These are phyloP conservation scores for Asarcornis scutulata DNA, from an alignment of 2,113 vertebrate genomes.

Conservation along the genomic window DNA sequence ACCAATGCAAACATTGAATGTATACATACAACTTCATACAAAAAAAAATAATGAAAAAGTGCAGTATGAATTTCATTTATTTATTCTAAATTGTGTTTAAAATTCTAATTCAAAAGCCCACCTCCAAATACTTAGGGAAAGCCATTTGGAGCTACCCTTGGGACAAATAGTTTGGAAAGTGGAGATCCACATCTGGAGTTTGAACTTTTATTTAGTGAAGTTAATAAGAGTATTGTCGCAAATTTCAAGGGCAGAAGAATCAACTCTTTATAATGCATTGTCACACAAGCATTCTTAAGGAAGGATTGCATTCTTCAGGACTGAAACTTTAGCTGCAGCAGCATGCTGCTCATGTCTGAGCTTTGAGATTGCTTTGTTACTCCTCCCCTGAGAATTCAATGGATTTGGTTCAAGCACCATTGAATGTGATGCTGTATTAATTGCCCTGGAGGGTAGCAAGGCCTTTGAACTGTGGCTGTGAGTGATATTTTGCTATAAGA, in stretches of 20 bases:
- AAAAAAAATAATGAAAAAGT: neutral
- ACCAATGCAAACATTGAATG: neutral
- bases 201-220: neutral
- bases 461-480: constrained; percentile 87
- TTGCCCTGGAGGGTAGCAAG: constrained; percentile 86
- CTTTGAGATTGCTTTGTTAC: constrained; percentile 74
- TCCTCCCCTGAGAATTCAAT: constrained; percentile 77
- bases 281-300: constrained; percentile 39
- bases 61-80: neutral
- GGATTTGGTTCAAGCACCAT: constrained; percentile 85
- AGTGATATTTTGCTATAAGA: constrained; percentile 85
- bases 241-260: neutral
- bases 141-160: neutral
- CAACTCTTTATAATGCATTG: neutral
- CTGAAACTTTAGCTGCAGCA: constrained; percentile 66
- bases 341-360: constrained; percentile 73
- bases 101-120: neutral
- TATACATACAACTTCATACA: neutral
- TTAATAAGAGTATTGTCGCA: neutral
- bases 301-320: constrained; percentile 22
- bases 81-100: neutral
- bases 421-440: constrained; percentile 85
- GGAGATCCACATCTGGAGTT: neutral
- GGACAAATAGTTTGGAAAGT: neutral
- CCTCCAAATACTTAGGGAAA: neutral